Base-by-base conservation (phyloP, 2,888 invertebrate genomes). In the Oconnorella tubifera region DNA sequence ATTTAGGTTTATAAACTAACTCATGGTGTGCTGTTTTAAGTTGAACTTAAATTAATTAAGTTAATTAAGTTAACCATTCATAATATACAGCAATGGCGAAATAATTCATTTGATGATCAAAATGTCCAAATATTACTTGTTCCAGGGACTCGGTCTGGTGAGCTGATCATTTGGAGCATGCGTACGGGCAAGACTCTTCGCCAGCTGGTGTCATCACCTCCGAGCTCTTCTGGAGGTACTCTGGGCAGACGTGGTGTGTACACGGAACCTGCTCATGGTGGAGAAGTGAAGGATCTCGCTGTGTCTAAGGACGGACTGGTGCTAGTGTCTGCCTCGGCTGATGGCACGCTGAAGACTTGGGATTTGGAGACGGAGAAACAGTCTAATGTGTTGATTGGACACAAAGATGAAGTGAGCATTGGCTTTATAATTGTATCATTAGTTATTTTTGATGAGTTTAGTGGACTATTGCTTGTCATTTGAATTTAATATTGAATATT, bases 101-200 rank as follows among this genome's bases (percentile, higher is more conserved):
- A n/a, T n/a, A n/a, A n/a, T n/a, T n/a, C n/a, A n/a, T n/a, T n/a
- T n/a, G n/a, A n/a, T n/a, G n/a, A n/a, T n/a, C n/a, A n/a, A n/a
- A n/a, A n/a, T n/a, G n/a, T n/a, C n/a, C n/a, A n/a, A n/a, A n/a
- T n/a, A n/a, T n/a, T n/a, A n/a, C n/a, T n/a, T n/a, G n/a, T n/a
- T 25, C 14, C 53, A 51, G 82, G 82, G 29, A 76, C 80, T n/a
- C 70, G 80, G 33, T 79, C 79, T 64, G 82, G 82, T 33, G 80
- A 82, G 62, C 74, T 82, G n/a, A 75, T 78, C 33, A 75, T 82
- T 62, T 82, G 82, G 82, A 81, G 77, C 65, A 69, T 82, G 66
- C 70, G 76, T 23, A 80, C 79, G 1, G 78, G 77, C 29, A 76
- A 76, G 59, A 75, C 78, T 0, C 76, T 74, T 48, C 72, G 80